A percentile compares a stretch with the other conserved stretches of the same genome.
Conservation (phyloP, 2,888 invertebrate species). For the Notocelia uddmanniana region DNA sequence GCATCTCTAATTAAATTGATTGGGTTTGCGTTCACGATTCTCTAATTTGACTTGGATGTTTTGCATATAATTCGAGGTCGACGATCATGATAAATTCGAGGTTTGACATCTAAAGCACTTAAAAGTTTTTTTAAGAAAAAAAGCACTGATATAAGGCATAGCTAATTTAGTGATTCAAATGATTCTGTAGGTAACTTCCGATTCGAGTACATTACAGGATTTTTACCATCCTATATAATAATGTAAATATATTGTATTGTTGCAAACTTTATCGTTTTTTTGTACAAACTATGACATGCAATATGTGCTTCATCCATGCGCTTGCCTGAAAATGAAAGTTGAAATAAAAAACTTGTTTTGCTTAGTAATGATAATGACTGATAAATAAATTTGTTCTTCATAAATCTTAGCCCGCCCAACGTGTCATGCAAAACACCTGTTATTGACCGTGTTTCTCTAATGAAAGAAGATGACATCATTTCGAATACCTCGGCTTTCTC, state of each 20-base stretch:
- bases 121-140: not conserved
- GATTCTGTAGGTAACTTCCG: no score
- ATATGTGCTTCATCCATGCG: no score
- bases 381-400: conserved; percentile 1
- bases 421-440: conserved; percentile 46
- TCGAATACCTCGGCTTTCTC: conserved; percentile 63
- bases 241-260: no score
- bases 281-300: no score
- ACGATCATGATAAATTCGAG: not conserved
- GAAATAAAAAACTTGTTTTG: no score
- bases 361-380: no score
- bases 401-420: conserved; percentile 17
- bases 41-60: conserved; percentile 25
- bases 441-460: conserved; percentile 49
- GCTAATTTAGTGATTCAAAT: not conserved
- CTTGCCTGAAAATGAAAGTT: no score
- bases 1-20: conserved; percentile 42
- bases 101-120: not conserved
- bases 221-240: no score
- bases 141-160: not conserved
- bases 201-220: no score
- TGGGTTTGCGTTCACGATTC: conserved; percentile 36
- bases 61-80: conserved; percentile 20
- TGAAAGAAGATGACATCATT: conserved; percentile 62
- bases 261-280: no score